These are phyloP conservation scores for Melanaphis sacchari DNA, from an alignment of 1,140 invertebrate genomes.

Conservation along the genomic window DNA sequence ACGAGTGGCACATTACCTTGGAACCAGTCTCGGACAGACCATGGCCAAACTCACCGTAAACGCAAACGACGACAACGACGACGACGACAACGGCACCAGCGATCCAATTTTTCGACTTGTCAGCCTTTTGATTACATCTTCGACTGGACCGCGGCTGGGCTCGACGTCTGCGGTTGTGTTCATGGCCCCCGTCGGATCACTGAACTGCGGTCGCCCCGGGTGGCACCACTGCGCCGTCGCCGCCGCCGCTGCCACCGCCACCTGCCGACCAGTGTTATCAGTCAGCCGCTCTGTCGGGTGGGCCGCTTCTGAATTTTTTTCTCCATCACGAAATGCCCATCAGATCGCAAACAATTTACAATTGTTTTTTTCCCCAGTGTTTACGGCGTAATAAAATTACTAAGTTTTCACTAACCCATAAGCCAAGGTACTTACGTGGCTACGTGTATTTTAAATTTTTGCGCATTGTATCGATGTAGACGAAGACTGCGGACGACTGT, in stretches of 20 bases:
- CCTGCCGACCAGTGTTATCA: constrained; percentile 36
- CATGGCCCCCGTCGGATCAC: constrained; percentile 45
- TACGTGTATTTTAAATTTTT: neutral
- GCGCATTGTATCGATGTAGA: neutral
- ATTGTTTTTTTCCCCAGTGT: neutral
- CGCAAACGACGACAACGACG: neutral
- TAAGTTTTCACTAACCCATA: neutral
- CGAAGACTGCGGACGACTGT: neutral
- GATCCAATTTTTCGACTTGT: constrained; percentile 27
- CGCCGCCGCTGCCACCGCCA: constrained; percentile 27
- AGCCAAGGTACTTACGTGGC: neutral
- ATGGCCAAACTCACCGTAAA: neutral
- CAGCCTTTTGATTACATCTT: constrained; percentile 48
- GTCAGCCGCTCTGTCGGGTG: neutral
- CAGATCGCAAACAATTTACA: neutral
- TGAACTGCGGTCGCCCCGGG: constrained; percentile 45
- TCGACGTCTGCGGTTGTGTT: constrained; percentile 37
- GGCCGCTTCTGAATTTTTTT: neutral
- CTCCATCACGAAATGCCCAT: neutral
- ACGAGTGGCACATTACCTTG: neutral
- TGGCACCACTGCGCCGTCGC: constrained; percentile 49
- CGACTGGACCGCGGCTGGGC: constrained; percentile 32
- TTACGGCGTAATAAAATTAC: neutral
- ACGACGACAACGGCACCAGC: neutral
- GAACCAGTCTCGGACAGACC: neutral